These are phyloP conservation scores for Arrhopalites spinosus DNA, from an alignment of 2,888 invertebrate species.

Conservation along the genomic window DNA sequence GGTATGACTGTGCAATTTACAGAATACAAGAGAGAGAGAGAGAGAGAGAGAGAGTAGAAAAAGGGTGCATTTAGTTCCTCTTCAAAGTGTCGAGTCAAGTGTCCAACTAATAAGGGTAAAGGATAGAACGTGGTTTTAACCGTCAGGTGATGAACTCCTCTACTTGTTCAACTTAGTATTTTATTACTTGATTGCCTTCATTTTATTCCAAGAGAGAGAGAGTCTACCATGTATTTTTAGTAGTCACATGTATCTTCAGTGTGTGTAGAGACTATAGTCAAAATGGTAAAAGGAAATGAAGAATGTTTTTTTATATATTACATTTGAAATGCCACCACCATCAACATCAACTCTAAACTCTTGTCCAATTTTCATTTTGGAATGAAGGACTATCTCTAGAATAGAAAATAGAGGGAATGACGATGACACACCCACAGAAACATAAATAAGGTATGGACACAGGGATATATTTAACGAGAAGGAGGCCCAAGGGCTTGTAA, in stretches of 20 bases:
- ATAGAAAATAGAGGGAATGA: constrained; percentile 42
- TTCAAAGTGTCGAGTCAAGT: too few species aligned
- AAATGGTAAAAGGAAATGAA: neutral
- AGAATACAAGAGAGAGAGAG: neutral
- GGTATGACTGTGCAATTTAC: neutral
- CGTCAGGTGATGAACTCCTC: constrained; percentile 20
- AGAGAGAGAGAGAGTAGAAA: neutral
- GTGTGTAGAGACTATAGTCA: constrained; percentile 9
- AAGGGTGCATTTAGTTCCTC: too few species aligned
- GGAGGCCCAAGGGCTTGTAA: constrained; percentile 24
- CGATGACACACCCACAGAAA: constrained; percentile 50
- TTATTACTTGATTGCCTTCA: constrained; percentile 32
- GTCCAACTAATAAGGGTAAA: constrained; percentile 19
- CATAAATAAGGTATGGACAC: constrained; percentile 36
- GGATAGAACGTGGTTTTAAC: neutral
- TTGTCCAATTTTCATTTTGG: constrained; percentile 8
- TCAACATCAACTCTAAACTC: neutral
- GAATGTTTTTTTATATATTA: constrained; percentile 6
- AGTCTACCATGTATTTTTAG: neutral
- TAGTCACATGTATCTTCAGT: too few species aligned
- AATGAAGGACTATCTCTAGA: constrained; percentile 31
- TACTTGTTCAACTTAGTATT: constrained; percentile 11
- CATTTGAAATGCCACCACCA: too few species aligned
- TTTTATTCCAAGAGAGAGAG: constrained; percentile 14
- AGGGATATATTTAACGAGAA: constrained; percentile 28